Percentiles rank a stretch among this genome's conserved stretches.
Evolutionary conservation across 30 jellyfish, hydroid and myxozoan genomes (phyloP).

Genomic region (Aurelia aurita): DNA sequence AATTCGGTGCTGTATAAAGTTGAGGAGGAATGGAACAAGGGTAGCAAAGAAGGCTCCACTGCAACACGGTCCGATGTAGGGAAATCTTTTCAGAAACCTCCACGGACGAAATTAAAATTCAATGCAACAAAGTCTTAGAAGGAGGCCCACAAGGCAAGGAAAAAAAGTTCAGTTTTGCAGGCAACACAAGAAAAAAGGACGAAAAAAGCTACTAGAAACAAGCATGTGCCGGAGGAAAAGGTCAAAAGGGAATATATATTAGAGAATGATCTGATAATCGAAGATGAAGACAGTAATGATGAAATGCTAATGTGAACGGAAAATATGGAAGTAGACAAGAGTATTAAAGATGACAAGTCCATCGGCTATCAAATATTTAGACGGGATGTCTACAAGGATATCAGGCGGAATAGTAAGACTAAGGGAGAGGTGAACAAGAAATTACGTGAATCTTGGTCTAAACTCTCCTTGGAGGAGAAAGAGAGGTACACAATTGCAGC

Average conservation of each 20-base stretch:
- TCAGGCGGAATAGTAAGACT: not conserved
- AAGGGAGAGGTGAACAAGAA: not conserved
- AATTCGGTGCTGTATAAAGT: not conserved
- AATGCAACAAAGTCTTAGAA: not conserved
- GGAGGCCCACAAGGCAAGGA: not conserved
- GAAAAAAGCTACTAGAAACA: not conserved
- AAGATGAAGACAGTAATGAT: too few relatives aligned
- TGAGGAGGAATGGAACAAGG: not conserved
- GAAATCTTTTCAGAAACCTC: not conserved
- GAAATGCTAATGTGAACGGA: too few relatives aligned
- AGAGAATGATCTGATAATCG: too few relatives aligned
- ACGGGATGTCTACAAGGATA: not conserved
- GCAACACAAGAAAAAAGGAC: not conserved
- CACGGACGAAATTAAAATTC: not conserved
- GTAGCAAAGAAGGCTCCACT: not conserved
- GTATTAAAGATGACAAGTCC: not conserved
- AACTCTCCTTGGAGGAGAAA: not conserved
- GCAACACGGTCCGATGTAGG: not conserved
- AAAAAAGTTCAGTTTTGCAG: not conserved
- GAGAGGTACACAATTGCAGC: not conserved
- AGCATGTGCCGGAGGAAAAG: too few relatives aligned
- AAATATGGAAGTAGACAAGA: too few relatives aligned
- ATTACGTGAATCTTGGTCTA: not conserved
- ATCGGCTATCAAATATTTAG: not conserved
- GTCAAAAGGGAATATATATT: too few relatives aligned